A percentile compares a stretch with the other conserved stretches of the same genome.
Evolutionary conservation across 1,140 invertebrate species (phyloP).

Genomic region (Zaprionus vittiger): DNA sequence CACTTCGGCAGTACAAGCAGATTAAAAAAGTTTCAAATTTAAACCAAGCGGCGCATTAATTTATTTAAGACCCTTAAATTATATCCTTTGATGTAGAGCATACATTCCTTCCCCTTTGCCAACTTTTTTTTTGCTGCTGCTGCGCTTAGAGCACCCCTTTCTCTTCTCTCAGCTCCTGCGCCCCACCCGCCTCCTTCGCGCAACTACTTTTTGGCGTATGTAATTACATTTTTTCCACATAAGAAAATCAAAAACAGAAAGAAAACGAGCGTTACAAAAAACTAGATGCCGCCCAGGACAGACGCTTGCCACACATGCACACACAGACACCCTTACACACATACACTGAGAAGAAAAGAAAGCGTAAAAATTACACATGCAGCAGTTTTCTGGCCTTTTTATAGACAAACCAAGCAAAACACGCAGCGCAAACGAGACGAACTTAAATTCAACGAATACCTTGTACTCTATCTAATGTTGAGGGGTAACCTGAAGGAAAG

Average conservation of each 20-base stretch:
- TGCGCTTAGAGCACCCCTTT: constrained; percentile 49
- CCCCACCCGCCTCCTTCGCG: constrained; percentile 26
- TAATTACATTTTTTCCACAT: constrained; percentile 77
- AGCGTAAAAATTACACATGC: constrained; percentile 77
- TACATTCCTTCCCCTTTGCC: constrained; percentile 61
- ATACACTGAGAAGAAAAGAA: constrained; percentile 45
- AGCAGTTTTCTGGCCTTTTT: constrained; percentile 68
- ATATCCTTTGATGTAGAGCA: constrained; percentile 80
- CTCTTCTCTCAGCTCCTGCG: not conserved
- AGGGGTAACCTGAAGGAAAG: too few relatives aligned
- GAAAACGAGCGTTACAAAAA: constrained; percentile 30
- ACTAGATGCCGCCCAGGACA: constrained; percentile 40
- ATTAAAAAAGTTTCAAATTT: constrained; percentile 82
- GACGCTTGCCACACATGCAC: not conserved
- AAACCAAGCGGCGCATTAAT: constrained; percentile 72
- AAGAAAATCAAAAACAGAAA: constrained; percentile 51
- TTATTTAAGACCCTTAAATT: constrained; percentile 82
- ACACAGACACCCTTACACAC: constrained; percentile 17
- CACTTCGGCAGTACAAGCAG: constrained; percentile 51
- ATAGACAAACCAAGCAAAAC: constrained; percentile 34
- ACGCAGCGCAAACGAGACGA: not conserved
- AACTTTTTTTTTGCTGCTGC: constrained; percentile 19
- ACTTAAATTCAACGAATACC: not conserved
- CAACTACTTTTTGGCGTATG: constrained; percentile 75
- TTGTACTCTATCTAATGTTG: not conserved